phyloP scores from a whole-genome alignment of 1,140 invertebrate species.

The Tribolium madens region DNA sequence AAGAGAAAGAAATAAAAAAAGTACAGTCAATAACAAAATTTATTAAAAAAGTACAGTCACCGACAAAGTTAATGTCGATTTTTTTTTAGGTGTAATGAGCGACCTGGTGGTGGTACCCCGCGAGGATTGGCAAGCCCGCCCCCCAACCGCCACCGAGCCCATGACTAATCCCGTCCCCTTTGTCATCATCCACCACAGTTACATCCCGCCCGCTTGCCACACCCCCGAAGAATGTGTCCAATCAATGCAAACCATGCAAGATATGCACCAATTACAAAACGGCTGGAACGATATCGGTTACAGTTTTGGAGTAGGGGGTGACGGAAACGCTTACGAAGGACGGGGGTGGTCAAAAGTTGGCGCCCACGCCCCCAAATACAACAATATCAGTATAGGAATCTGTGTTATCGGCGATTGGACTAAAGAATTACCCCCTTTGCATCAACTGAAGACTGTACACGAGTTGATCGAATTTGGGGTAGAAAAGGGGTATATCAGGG shows the following conservation, averaged over 20 bases:
- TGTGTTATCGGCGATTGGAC: constrained; percentile 78
- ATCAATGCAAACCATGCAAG: constrained; percentile 71
- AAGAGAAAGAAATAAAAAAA: no score
- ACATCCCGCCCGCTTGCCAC: constrained; percentile 71
- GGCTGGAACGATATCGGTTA: constrained; percentile 81
- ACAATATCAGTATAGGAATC: constrained; percentile 79
- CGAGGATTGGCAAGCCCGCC: constrained; percentile 72
- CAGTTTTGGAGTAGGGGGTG: constrained; percentile 82
- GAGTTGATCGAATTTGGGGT: constrained; percentile 75
- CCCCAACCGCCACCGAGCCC: constrained; percentile 65
- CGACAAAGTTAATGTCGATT: no score
- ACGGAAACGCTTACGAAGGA: constrained; percentile 81
- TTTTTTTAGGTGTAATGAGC: no score
- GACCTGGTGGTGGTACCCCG: constrained; percentile 67
- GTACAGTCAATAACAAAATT: no score
- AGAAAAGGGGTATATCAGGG: constrained; percentile 69
- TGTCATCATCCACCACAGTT: constrained; percentile 84
- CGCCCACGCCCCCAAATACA: constrained; percentile 78
- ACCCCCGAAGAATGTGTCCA: constrained; percentile 67
- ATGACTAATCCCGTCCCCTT: constrained; percentile 75
- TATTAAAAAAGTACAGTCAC: no score
- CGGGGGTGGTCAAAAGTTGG: constrained; percentile 80
- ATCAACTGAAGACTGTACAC: constrained; percentile 72
- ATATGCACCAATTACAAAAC: constrained; percentile 67
- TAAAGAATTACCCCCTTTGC: constrained; percentile 67